Base-by-base conservation (phyloP, 2,113 vertebrate genomes). In the Oenanthe oenanthe region DNA sequence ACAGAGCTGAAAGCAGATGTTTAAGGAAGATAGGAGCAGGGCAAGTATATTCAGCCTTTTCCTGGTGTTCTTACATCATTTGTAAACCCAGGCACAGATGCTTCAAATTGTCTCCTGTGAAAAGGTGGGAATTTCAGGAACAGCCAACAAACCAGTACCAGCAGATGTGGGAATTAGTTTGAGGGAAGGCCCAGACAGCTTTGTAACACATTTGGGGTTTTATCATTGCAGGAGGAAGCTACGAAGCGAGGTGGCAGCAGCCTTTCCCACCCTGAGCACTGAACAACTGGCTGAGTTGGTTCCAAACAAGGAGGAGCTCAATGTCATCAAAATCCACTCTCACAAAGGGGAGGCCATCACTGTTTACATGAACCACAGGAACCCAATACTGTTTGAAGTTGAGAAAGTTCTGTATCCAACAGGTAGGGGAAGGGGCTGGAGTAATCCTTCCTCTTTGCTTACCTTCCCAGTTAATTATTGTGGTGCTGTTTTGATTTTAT, bases 231-330 rank as follows among this genome's bases (percentile, higher is more conserved):
- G 95, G 98, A 98, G 98, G 89, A 99, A 99, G 94, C 98, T 99
- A 26, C 98, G 98, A 86, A 95, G 97, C 10, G 99, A 99, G 67
- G 94, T 99, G 67, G 97, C 98, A 12, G 76, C 97, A 43, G 97
- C 98, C 56, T 99, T 99, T 90, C 98, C 99, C 25, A 87, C 75
- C 15, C 97, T 99, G 34, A 98, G 98, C 34, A 58, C 97, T 2
- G 98, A 98, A 45, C 97, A 99, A 56, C 48, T 99, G 77, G 97
- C 98, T 12, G 98, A 99, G 77, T 96, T 99, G 47, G 68, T 99
- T 57, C 99, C 99, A 54, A 98, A 98, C 97, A 99, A 99, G 97
- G 99, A 99, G 28, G 99, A 99, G 66, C 93, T 99, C 86, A 99
- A 98, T 86, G 88, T 99, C 62, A 96, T 99, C 84, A 99, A 99